phyloP scores from a whole-genome alignment of 1,140 invertebrate genomes.

The Drosophila murphyi region DNA sequence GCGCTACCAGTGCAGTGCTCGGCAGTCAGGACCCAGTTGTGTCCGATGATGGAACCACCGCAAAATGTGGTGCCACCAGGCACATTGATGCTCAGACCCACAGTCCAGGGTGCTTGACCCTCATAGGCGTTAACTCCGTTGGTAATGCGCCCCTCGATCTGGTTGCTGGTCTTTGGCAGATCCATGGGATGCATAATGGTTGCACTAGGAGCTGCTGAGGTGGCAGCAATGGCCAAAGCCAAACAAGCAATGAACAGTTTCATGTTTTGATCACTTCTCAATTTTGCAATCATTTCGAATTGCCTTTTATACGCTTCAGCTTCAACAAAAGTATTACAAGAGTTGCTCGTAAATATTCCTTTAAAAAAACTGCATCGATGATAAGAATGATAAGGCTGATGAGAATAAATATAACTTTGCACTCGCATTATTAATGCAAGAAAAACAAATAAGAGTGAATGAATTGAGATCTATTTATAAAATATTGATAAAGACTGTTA shows the following conservation, averaged over 20 bases:
- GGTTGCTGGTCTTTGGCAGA: conserved; percentile 5
- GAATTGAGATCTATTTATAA: too few species aligned
- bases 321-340: neutral
- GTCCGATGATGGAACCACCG: conserved; percentile 87
- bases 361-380: neutral
- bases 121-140: conserved; percentile 60
- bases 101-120: conserved; percentile 85
- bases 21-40: conserved; percentile 85
- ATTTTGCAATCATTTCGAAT: neutral
- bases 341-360: conserved; percentile 13
- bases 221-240: conserved; percentile 38
- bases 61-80: conserved; percentile 72
- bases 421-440: too few species aligned
- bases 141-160: conserved; percentile 61
- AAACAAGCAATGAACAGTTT: conserved; percentile 48
- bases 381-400: neutral
- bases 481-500: too few species aligned
- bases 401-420: too few species aligned
- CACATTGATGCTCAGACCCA: conserved; percentile 83
- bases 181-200: conserved; percentile 35
- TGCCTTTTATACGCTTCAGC: conserved; percentile 12
- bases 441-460: too few species aligned
- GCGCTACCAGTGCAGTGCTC: conserved; percentile 61
- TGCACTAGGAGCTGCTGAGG: conserved; percentile 21
- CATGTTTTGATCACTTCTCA: conserved; percentile 55